These are phyloP conservation scores for Somateria mollissima DNA, from an alignment of 2,797 vertebrate species.

Conservation along the genomic window DNA sequence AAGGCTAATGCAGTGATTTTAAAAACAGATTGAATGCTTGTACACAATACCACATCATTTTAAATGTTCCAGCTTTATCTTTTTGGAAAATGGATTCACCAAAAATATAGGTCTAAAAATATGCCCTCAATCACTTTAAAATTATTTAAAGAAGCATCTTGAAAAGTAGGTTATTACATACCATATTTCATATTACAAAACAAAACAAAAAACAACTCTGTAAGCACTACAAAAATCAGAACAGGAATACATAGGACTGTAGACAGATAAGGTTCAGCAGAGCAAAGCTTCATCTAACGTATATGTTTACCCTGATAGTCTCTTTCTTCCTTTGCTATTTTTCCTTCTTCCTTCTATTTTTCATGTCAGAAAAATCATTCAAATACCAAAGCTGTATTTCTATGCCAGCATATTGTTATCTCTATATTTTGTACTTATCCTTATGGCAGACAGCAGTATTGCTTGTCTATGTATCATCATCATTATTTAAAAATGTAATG, in stretches of 20 bases:
- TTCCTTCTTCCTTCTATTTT: constrained; percentile 11
- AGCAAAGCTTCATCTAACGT: constrained; percentile 32
- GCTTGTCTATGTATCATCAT: neutral
- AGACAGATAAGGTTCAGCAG: constrained; percentile 29
- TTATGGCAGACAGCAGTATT: neutral
- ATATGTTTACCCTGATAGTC: neutral
- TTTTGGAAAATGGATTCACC: neutral
- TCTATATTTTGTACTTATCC: neutral
- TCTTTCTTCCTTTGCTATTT: neutral
- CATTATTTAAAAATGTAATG: neutral
- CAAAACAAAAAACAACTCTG: neutral
- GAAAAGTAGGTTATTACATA: neutral
- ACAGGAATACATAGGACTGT: neutral
- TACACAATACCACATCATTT: neutral
- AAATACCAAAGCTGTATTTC: neutral
- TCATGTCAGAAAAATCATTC: neutral
- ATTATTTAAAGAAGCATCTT: neutral
- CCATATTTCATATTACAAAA: neutral
- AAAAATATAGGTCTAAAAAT: neutral
- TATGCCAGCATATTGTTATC: neutral
- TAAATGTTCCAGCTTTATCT: neutral
- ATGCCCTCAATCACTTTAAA: neutral
- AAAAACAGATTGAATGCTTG: neutral
- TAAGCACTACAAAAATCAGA: neutral
- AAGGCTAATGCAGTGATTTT: neutral